phyloP scores from a whole-genome alignment of 2,888 invertebrate species.

The Cyaniris semiargus region DNA sequence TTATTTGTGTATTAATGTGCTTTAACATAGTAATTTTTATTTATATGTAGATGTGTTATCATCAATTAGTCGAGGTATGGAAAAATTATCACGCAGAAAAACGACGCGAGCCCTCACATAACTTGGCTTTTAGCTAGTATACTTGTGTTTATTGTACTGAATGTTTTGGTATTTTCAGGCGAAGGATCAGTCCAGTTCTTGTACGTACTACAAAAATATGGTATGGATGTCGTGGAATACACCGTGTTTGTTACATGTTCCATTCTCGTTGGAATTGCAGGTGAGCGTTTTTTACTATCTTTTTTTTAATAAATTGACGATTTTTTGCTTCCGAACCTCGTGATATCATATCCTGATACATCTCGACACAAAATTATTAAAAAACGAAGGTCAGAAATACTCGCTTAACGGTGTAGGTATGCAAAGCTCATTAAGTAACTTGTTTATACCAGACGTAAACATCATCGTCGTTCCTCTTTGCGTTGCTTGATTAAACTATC shows the following conservation, averaged over 20 bases:
- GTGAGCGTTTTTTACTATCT: conserved; percentile 54
- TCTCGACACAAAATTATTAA: not conserved
- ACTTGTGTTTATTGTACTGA: not conserved
- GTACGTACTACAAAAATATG: conserved; percentile 72
- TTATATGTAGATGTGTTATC: too few species aligned
- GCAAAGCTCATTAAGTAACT: conserved; percentile 1
- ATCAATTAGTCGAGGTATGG: too few species aligned
- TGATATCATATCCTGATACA: conserved; percentile 30
- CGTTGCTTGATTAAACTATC: not conserved
- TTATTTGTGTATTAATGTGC: too few species aligned
- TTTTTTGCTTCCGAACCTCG: conserved; percentile 1
- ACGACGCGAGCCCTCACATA: too few species aligned
- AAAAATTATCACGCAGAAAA: too few species aligned
- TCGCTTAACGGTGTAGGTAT: conserved; percentile 1
- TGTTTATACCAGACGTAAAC: conserved; percentile 4
- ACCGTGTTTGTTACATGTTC: conserved; percentile 75
- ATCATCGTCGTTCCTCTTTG: not conserved
- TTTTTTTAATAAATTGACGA: not conserved
- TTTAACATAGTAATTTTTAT: too few species aligned
- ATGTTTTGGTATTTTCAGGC: conserved; percentile 58
- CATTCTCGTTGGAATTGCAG: conserved; percentile 72
- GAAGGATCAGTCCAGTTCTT: conserved; percentile 73
- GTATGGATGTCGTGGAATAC: conserved; percentile 75
- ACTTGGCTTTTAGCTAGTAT: too few species aligned
- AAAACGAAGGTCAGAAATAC: conserved; percentile 28